Base-by-base conservation (phyloP, 2,113 vertebrate species). In the Oryctolagus cuniculus region DNA sequence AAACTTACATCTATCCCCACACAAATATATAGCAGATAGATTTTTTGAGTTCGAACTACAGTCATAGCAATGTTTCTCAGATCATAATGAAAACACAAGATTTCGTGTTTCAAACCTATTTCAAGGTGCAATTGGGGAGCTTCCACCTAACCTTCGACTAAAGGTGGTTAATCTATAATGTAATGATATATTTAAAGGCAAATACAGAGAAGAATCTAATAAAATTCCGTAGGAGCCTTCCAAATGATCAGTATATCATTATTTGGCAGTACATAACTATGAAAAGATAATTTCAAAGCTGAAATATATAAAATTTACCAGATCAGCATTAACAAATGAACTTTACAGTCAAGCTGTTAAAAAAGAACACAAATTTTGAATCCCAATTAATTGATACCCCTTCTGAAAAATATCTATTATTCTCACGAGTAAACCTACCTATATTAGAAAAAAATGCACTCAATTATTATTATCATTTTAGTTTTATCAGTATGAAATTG, bases 141-240 rank as follows among this genome's bases (percentile, higher is more conserved):
- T 72, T 67, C 22, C 44, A 36, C 34, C 6, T 72, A 94, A 90
- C 22, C n/a, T 93, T 89, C 36, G 21, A 10, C 9, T 66, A 55
- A 91, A 81, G 91, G 77, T 67, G 51, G 84, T 81, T 94, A 78
- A 91, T 95, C 17, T 78, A 2, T 69, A 55, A 74, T 86, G 11
- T 79, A 94, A 72, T 83, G 38, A 87, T 24, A 75, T 6, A 31
- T 44, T 89, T 51, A 96, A 89, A 96, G 55, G 64, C 9, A 94
- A 80, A 66, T 38, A 1, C 25, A 87, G 70, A 49, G 67, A 79
- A 93, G 13, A 90, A 58, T 44, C 29, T 80, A 87, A 73, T 87
- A 85, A 34, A 89, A 91, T 77, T 51, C 70, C 64, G 0, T 81
- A 61, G 80, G 22, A 51, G 7, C 44, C 44, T 85, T 80, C 44